Percentiles rank a stretch among this genome's conserved stretches.
These are phyloP conservation scores for Onychomys arenicola DNA, from an alignment of 2,797 vertebrate species.

Conservation along the genomic window DNA sequence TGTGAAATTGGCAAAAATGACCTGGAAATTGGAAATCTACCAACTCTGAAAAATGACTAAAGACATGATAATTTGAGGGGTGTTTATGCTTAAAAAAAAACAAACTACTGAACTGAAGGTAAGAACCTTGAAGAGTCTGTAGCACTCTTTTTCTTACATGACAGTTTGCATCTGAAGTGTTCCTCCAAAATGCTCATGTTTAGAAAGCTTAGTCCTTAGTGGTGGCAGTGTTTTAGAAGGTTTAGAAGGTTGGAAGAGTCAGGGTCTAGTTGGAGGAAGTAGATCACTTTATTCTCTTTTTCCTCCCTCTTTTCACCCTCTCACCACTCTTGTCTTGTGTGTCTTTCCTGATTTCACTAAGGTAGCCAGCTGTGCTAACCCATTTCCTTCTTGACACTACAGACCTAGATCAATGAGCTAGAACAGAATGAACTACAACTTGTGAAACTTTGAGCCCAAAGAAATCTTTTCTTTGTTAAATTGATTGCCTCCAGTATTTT, in stretches of 20 bases:
- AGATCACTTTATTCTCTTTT: neutral
- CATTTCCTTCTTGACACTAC: neutral
- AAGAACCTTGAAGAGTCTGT: neutral
- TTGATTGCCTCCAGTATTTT: neutral
- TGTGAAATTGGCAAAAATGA: slow-evolving; percentile 3
- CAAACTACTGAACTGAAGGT: neutral
- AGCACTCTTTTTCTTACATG: neutral
- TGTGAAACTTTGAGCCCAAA: neutral
- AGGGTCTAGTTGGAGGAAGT: neutral
- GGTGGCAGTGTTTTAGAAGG: neutral
- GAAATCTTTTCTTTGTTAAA: neutral
- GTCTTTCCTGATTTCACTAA: neutral
- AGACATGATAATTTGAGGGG: neutral
- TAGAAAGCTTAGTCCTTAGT: neutral
- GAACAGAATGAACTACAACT: neutral
- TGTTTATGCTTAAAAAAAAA: slow-evolving; percentile 12
- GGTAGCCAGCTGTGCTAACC: neutral
- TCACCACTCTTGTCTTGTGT: rapidly evolving
- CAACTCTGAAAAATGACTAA: slow-evolving; percentile 53
- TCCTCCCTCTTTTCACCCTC: neutral
- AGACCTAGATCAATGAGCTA: neutral
- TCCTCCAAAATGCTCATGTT: neutral
- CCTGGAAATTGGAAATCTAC: neutral
- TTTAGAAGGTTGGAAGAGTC: neutral
- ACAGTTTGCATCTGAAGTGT: neutral